Evolutionary conservation across 1,140 invertebrate genomes (phyloP), one percentile per base, ranked within the genome.

Genomic region (Nephotettix cincticeps): DNA sequence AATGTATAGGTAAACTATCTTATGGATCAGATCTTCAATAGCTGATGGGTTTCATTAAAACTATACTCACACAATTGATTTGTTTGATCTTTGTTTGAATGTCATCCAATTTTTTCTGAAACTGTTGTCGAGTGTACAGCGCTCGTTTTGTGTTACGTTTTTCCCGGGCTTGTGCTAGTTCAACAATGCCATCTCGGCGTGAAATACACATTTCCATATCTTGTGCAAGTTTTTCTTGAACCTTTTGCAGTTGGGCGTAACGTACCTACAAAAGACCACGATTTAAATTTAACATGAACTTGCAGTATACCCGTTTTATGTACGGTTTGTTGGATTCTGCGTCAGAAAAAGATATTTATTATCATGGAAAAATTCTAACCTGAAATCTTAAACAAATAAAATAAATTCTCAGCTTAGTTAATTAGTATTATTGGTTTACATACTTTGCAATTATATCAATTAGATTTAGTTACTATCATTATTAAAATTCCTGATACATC

Each of bases 191-290:
- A 54, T 92, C 91, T 47, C 92, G 83, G 72, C 90, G 84, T 19
- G 85, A 85, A 14, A 94, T 86, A 75, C 90, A 91, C 75, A 89
- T 83, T 51, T 93, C 90, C 79, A 94, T 83, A 77, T 94, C 92
- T 30, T 86, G 83, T 2, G 92, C 85, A 14, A 94, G 79, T 78
- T 90, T 92, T 72, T 92, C 90, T 71, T 92, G 89, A 0, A 86
- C 89, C 69, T 89, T 89, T 58, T 84, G 86, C 0, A 94, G 79
- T 75, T 93, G 89, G 47, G 83, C 82, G 32, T 85, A 86, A 70
- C 89, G 81, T 1, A 88, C 84, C 85, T 86, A 73, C n/a, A 77
- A 27, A 51, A 36, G n/a, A n/a, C n/a, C n/a, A n/a, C n/a, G n/a
- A n/a, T n/a, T n/a, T n/a, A n/a, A n/a, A n/a, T n/a, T n/a, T n/a